Evolutionary conservation across 2,113 vertebrate species (phyloP), one percentile per base, ranked within the genome.

Genomic region (Sigmodon hispidus): DNA sequence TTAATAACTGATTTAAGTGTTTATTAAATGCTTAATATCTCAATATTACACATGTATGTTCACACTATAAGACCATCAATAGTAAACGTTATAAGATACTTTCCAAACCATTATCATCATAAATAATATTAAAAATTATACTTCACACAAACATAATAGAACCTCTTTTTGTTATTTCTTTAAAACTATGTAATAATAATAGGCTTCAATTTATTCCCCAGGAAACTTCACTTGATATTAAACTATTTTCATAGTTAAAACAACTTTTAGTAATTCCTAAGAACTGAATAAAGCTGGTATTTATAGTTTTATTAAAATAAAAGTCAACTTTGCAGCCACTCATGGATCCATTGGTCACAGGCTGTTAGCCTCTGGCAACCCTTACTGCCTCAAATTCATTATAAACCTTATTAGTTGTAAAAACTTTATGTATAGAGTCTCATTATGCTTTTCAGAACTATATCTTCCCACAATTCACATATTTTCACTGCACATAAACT

Each of bases 291-390:
- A 89, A 69, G 0, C 34, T 73, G 57, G 31, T 36, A 52, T 67
- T 94, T 94, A 95, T 86, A 90, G 43, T 72, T 96, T 24, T 96
- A 45, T 59, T 97, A 91, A 97, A 96, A 9, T 93, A 93, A 95
- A 96, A 29, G 52, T 95, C 96, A 96, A 43, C 72, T 90, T 36
- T 94, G 36, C 67, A 75, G 50, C 13, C 7, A 85, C 9, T 67
- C 61, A 86, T 87, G 65, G 43, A 96, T 92, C 95, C 63, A 86
- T 96, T 96, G 92, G 43, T 90, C 96, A 34, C 0, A 93, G 77
- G 0, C 0, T 12, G 19, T 52, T 73, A 93, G 40, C 15, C 75
- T 83, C 29, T 86, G 15, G 77, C 96, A 98, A 97, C n/a, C 1
- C 43, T 79, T 43, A 43, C n/a, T 94, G 48, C 31, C 65, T 94